A percentile compares a stretch with the other conserved stretches of the same genome.
These are phyloP conservation scores for Halcyon senegalensis DNA, from an alignment of 2,113 vertebrate species.

Conservation along the genomic window DNA sequence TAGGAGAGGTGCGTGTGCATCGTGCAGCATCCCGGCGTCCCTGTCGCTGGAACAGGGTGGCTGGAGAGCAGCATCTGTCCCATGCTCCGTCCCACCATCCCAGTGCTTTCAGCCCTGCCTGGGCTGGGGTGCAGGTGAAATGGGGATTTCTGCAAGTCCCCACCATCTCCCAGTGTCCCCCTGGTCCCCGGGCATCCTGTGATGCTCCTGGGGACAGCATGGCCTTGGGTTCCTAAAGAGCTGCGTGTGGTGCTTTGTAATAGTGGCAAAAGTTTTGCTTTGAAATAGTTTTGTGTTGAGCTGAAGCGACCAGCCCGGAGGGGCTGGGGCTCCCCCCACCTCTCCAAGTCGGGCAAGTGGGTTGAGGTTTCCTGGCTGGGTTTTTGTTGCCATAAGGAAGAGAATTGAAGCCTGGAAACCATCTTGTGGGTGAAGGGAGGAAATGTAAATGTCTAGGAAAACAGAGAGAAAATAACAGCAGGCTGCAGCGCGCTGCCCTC, in stretches of 20 bases:
- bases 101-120: not conserved
- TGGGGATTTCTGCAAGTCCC: not conserved
- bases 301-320: not conserved
- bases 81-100: rapidly evolving
- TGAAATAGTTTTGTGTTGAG: not conserved
- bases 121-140: not conserved
- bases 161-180: not conserved
- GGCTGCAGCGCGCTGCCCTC: not conserved
- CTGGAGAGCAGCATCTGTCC: not conserved
- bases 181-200: rapidly evolving
- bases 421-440: constrained; percentile 56
- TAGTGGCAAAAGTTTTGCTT: not conserved
- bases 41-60: not conserved
- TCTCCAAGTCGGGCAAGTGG: not conserved
- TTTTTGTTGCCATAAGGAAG: constrained; percentile 58
- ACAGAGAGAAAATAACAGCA: constrained; percentile 41
- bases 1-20: not conserved
- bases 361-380: constrained; percentile 39
- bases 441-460: constrained; percentile 56
- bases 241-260: not conserved
- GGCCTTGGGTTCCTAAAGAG: not conserved
- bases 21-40: not conserved
- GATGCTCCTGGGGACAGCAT: not conserved
- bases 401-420: constrained; percentile 46
- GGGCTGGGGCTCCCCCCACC: not conserved